Evolutionary conservation across 2,888 invertebrate genomes (phyloP).

Genomic region (Thera britannica): DNA sequence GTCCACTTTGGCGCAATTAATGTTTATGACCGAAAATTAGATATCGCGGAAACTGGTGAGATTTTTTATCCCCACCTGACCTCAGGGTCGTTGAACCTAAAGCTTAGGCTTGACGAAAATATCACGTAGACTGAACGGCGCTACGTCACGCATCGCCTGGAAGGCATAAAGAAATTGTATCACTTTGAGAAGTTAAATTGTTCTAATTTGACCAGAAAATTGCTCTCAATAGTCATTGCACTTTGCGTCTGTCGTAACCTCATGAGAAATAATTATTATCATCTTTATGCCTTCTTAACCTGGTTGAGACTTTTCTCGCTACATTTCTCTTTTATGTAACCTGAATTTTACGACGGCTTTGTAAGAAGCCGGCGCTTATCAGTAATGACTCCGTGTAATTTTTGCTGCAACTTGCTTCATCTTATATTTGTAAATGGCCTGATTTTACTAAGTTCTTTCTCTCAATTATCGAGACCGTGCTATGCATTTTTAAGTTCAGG

Average conservation of each 20-base stretch:
- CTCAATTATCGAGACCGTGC: not conserved
- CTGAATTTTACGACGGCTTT: constrained; percentile 51
- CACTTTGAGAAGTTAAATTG: constrained; percentile 38
- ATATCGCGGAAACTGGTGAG: constrained; percentile 64
- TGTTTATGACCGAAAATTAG: constrained; percentile 73
- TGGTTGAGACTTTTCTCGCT: constrained; percentile 28
- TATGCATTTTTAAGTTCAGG: not conserved
- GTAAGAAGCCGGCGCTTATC: constrained; percentile 57
- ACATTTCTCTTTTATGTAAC: constrained; percentile 56
- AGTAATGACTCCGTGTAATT: constrained; percentile 61
- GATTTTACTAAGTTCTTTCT: not conserved
- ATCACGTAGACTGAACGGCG: constrained; percentile 68
- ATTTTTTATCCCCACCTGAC: constrained; percentile 69
- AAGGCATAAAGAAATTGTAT: constrained; percentile 44
- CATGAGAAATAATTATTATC: constrained; percentile 20
- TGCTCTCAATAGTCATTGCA: constrained; percentile 45
- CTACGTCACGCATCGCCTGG: constrained; percentile 58
- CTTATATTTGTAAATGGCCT: constrained; percentile 5
- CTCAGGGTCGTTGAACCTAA: constrained; percentile 70
- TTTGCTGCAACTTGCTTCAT: constrained; percentile 47
- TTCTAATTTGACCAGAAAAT: constrained; percentile 55
- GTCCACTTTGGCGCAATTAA: constrained; percentile 65
- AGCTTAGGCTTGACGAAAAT: constrained; percentile 58
- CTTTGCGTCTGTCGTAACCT: constrained; percentile 27
- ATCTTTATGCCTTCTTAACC: constrained; percentile 26